A percentile compares a stretch with the other conserved stretches of the same genome.
Conservation (phyloP, 2,888 invertebrate species). For the Vannuccia rotundouncinata region DNA sequence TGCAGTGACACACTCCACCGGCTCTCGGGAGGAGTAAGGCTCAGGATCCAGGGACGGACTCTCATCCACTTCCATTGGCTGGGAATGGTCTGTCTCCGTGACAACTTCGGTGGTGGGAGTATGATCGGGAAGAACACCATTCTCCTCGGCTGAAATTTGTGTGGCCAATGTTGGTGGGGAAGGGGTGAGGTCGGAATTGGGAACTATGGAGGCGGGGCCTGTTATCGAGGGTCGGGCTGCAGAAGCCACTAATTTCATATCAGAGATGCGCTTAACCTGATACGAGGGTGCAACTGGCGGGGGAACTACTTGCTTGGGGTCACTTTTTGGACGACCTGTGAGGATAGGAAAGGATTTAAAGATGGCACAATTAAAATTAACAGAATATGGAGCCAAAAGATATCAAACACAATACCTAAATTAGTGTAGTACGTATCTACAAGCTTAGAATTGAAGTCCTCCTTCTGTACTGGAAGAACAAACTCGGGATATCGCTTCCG, state of each 20-base stretch:
- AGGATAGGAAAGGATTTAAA: too few species aligned
- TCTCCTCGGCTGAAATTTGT: too few species aligned
- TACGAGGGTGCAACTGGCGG: background rate
- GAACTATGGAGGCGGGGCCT: background rate
- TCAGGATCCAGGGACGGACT: background rate
- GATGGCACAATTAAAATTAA: too few species aligned
- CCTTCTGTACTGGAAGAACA: background rate
- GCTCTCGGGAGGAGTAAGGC: background rate
- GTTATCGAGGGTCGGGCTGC: background rate
- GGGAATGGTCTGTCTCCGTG: background rate
- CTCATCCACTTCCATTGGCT: background rate
- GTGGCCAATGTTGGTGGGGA: background rate
- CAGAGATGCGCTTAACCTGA: conserved; percentile 9
- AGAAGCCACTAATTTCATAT: background rate
- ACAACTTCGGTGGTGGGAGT: background rate
- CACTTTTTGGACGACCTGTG: background rate
- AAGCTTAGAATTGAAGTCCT: background rate
- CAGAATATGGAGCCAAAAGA: too few species aligned
- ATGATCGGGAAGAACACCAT: background rate
- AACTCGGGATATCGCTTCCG: conserved; percentile 2
- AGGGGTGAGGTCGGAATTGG: background rate
- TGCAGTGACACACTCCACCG: background rate
- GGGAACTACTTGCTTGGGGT: background rate
- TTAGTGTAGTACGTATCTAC: background rate
- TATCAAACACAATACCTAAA: too few species aligned